phyloP scores from a whole-genome alignment of 2,888 invertebrate species.

The Drosophila ochracea region DNA sequence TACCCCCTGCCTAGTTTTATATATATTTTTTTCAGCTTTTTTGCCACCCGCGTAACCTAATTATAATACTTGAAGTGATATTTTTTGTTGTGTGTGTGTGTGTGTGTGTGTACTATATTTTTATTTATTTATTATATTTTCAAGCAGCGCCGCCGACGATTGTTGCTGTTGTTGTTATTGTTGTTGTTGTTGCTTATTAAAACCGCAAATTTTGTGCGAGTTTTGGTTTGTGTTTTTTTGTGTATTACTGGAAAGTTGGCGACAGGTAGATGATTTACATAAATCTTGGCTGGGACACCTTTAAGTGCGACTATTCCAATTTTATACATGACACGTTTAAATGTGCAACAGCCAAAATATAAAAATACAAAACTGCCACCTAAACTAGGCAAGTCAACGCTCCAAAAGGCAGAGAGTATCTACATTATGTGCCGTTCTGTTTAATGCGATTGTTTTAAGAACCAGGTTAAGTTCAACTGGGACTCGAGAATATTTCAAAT shows the following conservation, averaged over 20 bases:
- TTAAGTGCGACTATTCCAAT: conserved; percentile 2
- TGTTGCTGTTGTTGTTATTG: conserved; percentile 17
- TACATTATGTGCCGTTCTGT: background rate
- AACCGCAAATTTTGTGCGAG: conserved; percentile 28
- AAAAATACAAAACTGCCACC: background rate
- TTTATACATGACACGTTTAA: conserved; percentile 23
- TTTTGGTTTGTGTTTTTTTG: conserved; percentile 18
- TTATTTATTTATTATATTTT: conserved; percentile 33
- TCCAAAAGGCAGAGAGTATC: background rate
- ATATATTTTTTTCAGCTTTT: conserved; percentile 50
- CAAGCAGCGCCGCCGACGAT: conserved; percentile 36
- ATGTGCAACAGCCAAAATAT: background rate
- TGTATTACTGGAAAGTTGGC: conserved; percentile 41
- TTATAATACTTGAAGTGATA: conserved; percentile 69
- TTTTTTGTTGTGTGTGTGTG: conserved; percentile 5
- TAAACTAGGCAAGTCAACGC: background rate
- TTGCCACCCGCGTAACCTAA: conserved; percentile 73
- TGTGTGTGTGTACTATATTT: conserved; percentile 1
- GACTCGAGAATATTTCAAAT: background rate
- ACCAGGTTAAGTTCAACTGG: background rate
- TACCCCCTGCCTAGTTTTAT: background rate
- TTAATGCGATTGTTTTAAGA: background rate
- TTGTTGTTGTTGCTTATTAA: conserved; percentile 38
- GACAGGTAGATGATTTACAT: conserved; percentile 41
- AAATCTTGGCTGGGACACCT: background rate